phyloP scores from a whole-genome alignment of 2,113 vertebrate genomes.

The Zosterops pallidus region DNA sequence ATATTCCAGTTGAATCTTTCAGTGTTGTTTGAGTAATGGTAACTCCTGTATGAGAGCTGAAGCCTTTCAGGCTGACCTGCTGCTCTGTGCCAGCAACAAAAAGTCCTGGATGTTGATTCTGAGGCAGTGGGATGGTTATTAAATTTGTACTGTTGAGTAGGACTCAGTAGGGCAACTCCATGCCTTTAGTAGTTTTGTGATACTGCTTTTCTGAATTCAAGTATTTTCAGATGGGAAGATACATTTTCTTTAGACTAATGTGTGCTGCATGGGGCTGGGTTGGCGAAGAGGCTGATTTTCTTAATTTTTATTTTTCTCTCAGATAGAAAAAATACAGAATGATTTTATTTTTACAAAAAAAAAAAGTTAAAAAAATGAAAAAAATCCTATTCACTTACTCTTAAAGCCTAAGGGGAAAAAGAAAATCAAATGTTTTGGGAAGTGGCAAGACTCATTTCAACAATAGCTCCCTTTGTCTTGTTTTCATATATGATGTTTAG shows the following conservation, averaged over 20 bases:
- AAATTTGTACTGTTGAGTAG: not conserved
- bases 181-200: not conserved
- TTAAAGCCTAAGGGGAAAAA: not conserved
- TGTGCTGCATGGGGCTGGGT: not conserved
- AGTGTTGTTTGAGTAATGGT: not conserved
- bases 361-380: not conserved
- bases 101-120: not conserved
- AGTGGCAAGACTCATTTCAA: not conserved
- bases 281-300: not conserved
- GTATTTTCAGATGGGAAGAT: not conserved
- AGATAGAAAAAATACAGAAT: not conserved
- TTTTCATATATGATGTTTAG: not conserved
- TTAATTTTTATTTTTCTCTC: not conserved
- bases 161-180: not conserved
- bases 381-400: not conserved
- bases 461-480: constrained; percentile 21
- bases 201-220: not conserved
- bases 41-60: not conserved
- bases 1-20: not conserved
- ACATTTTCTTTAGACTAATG: not conserved
- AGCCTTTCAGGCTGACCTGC: not conserved
- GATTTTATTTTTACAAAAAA: not conserved
- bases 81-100: not conserved
- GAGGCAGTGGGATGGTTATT: not conserved
- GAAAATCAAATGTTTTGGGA: constrained; percentile 11